Evolutionary conservation across 2,797 vertebrate species (phyloP).

Genomic region (Peromyscus eremicus): DNA sequence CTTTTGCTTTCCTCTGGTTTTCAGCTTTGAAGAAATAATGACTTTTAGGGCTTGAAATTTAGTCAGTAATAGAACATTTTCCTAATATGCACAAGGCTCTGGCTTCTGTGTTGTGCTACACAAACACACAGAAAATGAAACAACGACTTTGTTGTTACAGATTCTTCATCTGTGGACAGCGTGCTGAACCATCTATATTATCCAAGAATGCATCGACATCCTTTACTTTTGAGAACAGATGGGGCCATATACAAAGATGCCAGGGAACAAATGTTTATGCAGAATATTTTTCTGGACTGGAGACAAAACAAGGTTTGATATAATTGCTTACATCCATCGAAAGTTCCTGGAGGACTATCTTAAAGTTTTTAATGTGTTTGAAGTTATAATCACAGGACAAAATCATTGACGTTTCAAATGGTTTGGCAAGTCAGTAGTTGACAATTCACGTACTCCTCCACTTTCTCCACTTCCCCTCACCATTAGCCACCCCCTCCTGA

Average conservation of each 20-base stretch:
- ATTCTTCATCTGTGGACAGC: background rate
- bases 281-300: background rate
- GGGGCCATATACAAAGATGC: background rate
- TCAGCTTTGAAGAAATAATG: conserved; percentile 1
- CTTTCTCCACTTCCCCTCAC: no score
- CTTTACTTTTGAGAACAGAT: conserved; percentile 21
- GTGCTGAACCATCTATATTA: background rate
- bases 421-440: background rate
- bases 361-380: background rate
- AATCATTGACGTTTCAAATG: conserved; percentile 36
- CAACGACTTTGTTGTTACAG: background rate
- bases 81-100: background rate
- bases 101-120: background rate
- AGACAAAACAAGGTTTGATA: background rate
- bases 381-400: background rate
- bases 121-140: background rate
- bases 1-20: background rate
- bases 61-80: background rate
- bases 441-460: background rate
- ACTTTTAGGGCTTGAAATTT: background rate
- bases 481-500: no score
- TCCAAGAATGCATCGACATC: background rate
- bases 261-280: background rate
- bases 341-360: background rate
- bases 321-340: background rate